Conservation (phyloP, 1,140 invertebrate species). For the Glossosoma conforme region DNA sequence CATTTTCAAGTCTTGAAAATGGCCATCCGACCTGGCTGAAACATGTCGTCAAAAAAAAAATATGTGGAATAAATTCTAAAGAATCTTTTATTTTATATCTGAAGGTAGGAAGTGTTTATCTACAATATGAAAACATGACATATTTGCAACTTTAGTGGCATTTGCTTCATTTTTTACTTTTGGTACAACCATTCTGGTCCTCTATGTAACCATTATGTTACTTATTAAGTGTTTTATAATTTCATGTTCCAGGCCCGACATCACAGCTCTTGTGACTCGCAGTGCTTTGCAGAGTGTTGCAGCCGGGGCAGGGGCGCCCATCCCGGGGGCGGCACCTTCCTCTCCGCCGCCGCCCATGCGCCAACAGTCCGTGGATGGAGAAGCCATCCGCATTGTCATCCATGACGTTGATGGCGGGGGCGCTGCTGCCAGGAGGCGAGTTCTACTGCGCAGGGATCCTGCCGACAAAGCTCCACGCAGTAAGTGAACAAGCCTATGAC, state of each 20-base stretch:
- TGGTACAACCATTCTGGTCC: no score
- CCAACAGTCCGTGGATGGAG: slow-evolving; percentile 81
- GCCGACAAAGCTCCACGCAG: slow-evolving; percentile 81
- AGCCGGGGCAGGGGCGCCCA: slow-evolving; percentile 38
- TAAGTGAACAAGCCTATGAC: no score
- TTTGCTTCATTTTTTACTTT: slow-evolving; percentile 8
- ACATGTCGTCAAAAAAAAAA: no score
- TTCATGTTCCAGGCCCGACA: slow-evolving; percentile 59
- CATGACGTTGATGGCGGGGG: slow-evolving; percentile 79
- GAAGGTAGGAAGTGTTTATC: no score
- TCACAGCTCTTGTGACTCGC: slow-evolving; percentile 61
- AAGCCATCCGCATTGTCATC: slow-evolving; percentile 89
- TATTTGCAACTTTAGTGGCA: slow-evolving; percentile 1
- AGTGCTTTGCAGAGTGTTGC: slow-evolving; percentile 44
- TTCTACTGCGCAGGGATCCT: slow-evolving; percentile 71
- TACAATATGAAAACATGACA: no score
- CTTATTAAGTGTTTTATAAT: no score
- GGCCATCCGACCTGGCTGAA: no score
- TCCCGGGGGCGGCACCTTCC: slow-evolving; percentile 48
- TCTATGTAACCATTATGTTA: no score
- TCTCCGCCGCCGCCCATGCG: slow-evolving; percentile 41
- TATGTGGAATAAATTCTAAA: no score
- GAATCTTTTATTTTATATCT: no score
- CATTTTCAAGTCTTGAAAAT: no score
- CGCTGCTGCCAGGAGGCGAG: slow-evolving; percentile 62